A percentile compares a stretch with the other conserved stretches of the same genome.
Evolutionary conservation across 2,888 invertebrate species (phyloP).

Genomic region (Antheraea assamensis): DNA sequence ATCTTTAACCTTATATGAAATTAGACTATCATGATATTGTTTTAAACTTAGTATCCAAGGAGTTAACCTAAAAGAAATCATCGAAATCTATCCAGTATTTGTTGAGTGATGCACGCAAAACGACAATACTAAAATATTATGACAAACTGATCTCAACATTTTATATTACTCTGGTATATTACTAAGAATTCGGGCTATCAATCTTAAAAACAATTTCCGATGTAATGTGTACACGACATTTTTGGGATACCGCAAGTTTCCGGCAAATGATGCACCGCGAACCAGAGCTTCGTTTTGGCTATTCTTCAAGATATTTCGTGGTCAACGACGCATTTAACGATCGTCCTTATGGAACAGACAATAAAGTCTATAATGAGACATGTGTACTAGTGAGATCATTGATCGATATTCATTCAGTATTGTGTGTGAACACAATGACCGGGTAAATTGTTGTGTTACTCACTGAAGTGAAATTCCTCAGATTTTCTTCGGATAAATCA

Average conservation of each 20-base stretch:
- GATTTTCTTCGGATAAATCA: neutral
- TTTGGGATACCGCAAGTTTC: conserved; percentile 48
- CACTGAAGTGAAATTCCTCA: neutral
- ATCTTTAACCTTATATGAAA: no score
- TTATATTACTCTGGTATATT: neutral
- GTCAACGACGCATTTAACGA: conserved; percentile 41
- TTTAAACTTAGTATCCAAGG: no score
- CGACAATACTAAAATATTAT: neutral
- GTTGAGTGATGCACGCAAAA: no score
- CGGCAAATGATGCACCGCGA: conserved; percentile 34
- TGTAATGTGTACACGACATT: conserved; percentile 40
- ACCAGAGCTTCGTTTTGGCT: conserved; percentile 44
- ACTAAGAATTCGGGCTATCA: neutral
- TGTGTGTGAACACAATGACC: conserved; percentile 9
- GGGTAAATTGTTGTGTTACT: conserved; percentile 9
- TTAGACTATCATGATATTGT: no score
- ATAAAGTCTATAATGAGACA: conserved; percentile 16
- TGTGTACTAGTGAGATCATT: conserved; percentile 16
- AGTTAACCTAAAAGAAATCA: no score
- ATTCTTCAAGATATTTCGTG: conserved; percentile 45
- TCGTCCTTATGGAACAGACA: conserved; percentile 1
- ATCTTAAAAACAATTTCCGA: conserved; percentile 13
- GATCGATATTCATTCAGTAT: conserved; percentile 19
- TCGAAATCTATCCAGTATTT: no score
- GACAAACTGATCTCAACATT: neutral